Conservation (phyloP, 2,113 vertebrate species). For the Hyaena hyaena region DNA sequence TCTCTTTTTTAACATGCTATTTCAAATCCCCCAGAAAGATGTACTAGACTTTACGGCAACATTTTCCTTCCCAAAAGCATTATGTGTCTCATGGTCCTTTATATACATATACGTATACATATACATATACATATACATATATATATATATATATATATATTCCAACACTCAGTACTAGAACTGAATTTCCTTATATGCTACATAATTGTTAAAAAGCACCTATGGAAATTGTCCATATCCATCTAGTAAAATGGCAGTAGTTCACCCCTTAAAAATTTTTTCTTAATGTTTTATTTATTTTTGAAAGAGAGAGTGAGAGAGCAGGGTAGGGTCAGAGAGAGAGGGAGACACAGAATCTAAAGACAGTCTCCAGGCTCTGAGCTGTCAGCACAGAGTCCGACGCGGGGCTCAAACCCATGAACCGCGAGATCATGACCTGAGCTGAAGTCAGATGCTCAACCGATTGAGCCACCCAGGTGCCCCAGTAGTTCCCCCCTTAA, state of each 20-base stretch:
- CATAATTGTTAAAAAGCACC: neutral
- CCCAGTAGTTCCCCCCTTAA: neutral
- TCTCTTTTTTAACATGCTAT: constrained; percentile 66
- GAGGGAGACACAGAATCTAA: too few relatives aligned
- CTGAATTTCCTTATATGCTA: neutral
- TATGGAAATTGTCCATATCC: neutral
- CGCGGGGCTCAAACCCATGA: too few relatives aligned
- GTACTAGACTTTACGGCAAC: constrained; percentile 51
- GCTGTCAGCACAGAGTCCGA: too few relatives aligned
- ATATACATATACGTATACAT: neutral
- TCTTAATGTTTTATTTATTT: too few relatives aligned
- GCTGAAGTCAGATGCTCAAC: too few relatives aligned
- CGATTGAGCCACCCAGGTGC: too few relatives aligned
- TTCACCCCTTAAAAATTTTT: neutral
- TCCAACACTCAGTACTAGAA: neutral
- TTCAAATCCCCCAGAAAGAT: constrained; percentile 64
- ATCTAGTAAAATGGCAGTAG: neutral
- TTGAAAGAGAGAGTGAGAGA: too few relatives aligned
- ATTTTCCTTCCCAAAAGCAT: constrained; percentile 58
- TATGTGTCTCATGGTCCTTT: constrained; percentile 13
- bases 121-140: neutral
- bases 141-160: neutral
- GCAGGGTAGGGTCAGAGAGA: too few relatives aligned
- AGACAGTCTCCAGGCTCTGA: too few relatives aligned
- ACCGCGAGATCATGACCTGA: too few relatives aligned